Evolutionary conservation across 2,797 vertebrate species (phyloP).

Genomic region (Hydrolagus colliei): DNA sequence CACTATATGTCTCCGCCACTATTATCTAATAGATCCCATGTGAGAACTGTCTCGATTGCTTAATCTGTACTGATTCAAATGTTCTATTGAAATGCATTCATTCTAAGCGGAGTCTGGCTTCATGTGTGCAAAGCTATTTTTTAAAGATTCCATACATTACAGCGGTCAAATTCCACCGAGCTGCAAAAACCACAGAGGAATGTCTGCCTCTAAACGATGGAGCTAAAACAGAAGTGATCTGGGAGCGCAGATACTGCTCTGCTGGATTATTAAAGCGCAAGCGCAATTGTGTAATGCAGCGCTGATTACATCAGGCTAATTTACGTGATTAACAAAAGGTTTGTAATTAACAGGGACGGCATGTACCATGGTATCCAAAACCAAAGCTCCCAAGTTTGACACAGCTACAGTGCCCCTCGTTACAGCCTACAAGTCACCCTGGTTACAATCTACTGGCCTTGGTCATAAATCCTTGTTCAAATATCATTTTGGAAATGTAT

Average conservation of each 20-base stretch:
- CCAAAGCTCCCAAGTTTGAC: conserved; percentile 33
- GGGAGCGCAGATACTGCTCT: no score
- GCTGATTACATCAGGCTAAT: neutral
- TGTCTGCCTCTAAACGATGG: neutral
- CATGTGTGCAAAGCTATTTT: neutral
- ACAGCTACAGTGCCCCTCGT: no score
- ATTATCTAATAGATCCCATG: neutral
- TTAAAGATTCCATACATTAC: conserved; percentile 25
- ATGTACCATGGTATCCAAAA: neutral
- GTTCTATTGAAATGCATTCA: neutral
- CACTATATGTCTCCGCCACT: neutral
- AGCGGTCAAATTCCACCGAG: conserved; percentile 24
- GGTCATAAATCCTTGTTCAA: neutral
- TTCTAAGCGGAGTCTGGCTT: neutral
- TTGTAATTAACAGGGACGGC: no score
- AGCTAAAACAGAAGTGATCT: no score
- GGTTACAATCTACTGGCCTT: no score
- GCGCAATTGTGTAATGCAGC: no score
- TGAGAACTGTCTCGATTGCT: neutral
- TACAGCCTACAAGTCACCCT: no score
- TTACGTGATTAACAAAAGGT: no score
- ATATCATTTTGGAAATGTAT: conserved; percentile 4
- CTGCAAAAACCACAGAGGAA: conserved; percentile 1
- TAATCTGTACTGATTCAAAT: neutral
- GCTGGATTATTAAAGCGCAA: no score